A percentile compares a stretch with the other conserved stretches of the same genome.
phyloP scores from a whole-genome alignment of 2,113 vertebrate genomes.

The Grammomys dolichurus region DNA sequence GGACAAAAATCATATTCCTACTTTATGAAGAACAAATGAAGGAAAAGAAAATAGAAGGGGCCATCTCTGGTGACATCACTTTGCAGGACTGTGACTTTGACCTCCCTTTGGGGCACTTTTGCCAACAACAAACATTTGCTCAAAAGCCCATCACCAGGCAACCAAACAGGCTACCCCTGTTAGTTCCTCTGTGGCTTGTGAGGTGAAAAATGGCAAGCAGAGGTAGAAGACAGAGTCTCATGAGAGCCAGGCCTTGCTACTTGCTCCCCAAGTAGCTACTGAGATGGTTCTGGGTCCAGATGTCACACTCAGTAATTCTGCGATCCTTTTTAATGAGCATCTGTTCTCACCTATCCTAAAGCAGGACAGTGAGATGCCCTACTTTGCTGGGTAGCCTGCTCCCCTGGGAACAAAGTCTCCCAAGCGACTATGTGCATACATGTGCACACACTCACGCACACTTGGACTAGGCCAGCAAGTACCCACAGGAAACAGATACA shows the following conservation, averaged over 20 bases:
- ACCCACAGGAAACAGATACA: not conserved
- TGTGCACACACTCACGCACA: too few relatives aligned
- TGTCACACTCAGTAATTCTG: slow-evolving; percentile 49
- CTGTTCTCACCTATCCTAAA: slow-evolving; percentile 74
- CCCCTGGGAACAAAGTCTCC: slow-evolving; percentile 46
- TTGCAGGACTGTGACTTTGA: slow-evolving; percentile 39
- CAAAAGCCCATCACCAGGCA: slow-evolving; percentile 38
- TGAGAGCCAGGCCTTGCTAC: not conserved
- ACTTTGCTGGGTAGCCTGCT: slow-evolving; percentile 51
- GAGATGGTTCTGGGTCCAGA: slow-evolving; percentile 2
- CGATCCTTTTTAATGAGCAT: slow-evolving; percentile 47
- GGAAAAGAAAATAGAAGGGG: slow-evolving; percentile 23
- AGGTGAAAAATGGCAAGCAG: not conserved
- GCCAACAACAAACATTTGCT: not conserved
- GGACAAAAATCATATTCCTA: not conserved
- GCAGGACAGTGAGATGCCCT: slow-evolving; percentile 59
- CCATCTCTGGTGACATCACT: slow-evolving; percentile 21
- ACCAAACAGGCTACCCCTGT: slow-evolving; percentile 9
- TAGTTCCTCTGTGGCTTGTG: slow-evolving; percentile 24
- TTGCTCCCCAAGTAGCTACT: not conserved
- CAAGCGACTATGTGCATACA: not conserved
- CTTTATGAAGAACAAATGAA: slow-evolving; percentile 29
- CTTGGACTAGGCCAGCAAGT: not conserved
- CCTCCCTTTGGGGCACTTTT: slow-evolving; percentile 24
- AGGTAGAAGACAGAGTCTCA: not conserved